These are phyloP conservation scores for Lagria hirta DNA, from an alignment of 2,888 invertebrate genomes.

Conservation along the genomic window DNA sequence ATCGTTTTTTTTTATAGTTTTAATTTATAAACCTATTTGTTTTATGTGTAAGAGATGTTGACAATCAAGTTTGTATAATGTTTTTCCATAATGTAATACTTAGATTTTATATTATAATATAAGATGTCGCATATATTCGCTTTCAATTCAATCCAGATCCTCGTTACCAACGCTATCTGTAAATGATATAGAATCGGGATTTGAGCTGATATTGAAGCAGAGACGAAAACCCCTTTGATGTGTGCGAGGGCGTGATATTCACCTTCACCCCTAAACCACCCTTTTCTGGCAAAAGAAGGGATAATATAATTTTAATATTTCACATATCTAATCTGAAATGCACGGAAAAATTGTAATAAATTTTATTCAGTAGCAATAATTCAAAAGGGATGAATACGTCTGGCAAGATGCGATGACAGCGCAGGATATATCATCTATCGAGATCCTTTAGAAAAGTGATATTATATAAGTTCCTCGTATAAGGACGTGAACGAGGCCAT, in stretches of 20 bases:
- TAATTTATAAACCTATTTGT: no score
- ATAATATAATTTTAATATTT: slow-evolving; percentile 51
- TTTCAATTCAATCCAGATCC: no score
- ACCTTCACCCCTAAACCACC: no score
- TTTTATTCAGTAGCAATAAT: slow-evolving; percentile 52
- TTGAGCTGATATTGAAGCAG: slow-evolving; percentile 8
- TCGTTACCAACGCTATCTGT: slow-evolving; percentile 8
- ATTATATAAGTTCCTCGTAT: slow-evolving; percentile 40
- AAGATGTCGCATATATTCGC: no score
- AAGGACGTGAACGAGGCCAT: slow-evolving; percentile 22
- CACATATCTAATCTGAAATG: slow-evolving; percentile 51
- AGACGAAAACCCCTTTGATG: slow-evolving; percentile 21
- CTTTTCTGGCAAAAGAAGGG: slow-evolving; percentile 24
- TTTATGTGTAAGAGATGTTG: no score
- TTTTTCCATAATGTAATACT: no score
- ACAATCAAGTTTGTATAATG: no score
- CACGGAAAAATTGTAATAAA: slow-evolving; percentile 50
- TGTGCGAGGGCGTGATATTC: slow-evolving; percentile 19
- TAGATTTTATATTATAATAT: no score
- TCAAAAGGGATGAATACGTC: slow-evolving; percentile 53
- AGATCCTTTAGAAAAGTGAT: slow-evolving; percentile 47
- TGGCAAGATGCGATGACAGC: slow-evolving; percentile 49
- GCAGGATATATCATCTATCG: slow-evolving; percentile 53
- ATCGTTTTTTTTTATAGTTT: no score
- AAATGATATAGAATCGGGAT: slow-evolving; percentile 13